Evolutionary conservation across 1,140 invertebrate genomes (phyloP), one percentile per base, ranked within the genome.

Genomic region (Drosophila murphyi): DNA sequence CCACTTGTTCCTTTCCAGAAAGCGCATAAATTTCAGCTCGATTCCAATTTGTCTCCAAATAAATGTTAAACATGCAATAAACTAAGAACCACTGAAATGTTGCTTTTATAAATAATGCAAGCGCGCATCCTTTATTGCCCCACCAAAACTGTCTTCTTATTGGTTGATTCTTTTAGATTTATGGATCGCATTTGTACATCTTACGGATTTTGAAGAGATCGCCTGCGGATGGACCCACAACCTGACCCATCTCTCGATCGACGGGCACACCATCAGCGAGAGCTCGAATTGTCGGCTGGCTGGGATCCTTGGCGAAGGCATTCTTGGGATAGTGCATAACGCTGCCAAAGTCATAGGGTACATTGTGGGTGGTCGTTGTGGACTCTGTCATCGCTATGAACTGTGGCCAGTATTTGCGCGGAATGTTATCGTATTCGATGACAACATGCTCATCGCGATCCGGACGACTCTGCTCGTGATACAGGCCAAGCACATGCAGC

Each of bases 381-480:
- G 82, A 76, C 2, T 77, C 50, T 29, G 80, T 64, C 59, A 85
- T 73, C n/a, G 78, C 73, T 54, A 80, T 72, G 10, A 93, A 93
- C 45, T 93, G 93, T 0, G 71, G 76, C 78, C 77, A 82, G 50
- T 80, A 82, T 28, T 85, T 92, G 39, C 82, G 70, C 10, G 91
- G 90, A 31, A 95, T 94, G 59, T 95, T 95, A 7, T 93, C 78
- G 90, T 94, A 94, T 4, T 93, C 74, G 10, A 95, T 93, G 4
- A 78, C 85, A 6, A 95, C 92, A 63, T 93, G 92, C 1, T 93
- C 60, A 71, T 95, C 93, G 2, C 94, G 83, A 80, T 95, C 94
- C 3, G 92, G 83, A 6, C 94, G 92, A 52, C 93, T 92, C 61
- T 95, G 95, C 59, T 95, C 94, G 51, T 95, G 95, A 68, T 90